Base-by-base conservation (phyloP, 35 echinoderm and acorn worm species). In the Diadema setosum region DNA sequence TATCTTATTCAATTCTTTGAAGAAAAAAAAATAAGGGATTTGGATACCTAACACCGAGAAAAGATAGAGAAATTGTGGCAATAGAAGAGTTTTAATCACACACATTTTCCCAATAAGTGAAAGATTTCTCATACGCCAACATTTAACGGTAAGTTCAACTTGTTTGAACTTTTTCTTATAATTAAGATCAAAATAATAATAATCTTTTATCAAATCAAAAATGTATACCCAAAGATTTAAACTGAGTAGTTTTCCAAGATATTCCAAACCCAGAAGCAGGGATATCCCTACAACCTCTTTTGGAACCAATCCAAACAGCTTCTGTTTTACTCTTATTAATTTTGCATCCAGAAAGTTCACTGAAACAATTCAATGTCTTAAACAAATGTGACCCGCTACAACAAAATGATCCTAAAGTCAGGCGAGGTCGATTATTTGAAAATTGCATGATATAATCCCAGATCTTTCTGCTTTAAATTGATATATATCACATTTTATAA, bases 121-220 rank as follows among this genome's bases (percentile, higher is more conserved):
- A n/a, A n/a, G n/a, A n/a, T n/a, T n/a, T n/a, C n/a, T n/a, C n/a
- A n/a, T 65, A 65, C 80, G 37, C 80, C 80, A 82, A 46, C 37
- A 82, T 48, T 82, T 82, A 43, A 82, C 8, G 33, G 26, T 50
- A 8, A 11, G 18, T 83, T 50, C n/a, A 83, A 83, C 58, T 83
- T 58, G 45, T 83, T 83, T 83, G 17, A 11, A 58, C 58, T 83
- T 83, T 57, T 55, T 40, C 11, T 83, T 83, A 33, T 83, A 83
- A 57, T 83, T 55, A 3, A 83, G 29, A 57, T 83, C 23, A 83
- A 83, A n/a, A n/a, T n/a, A n/a, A 83, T 18, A 83, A 17, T 58
- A 31, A 44, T 29, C 26, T 6, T 20, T 29, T 33, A 83, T 83
- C 42, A 6, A 83, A 83, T 3, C 27, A 83, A 35, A 83, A 83